Conservation (phyloP, 2,113 vertebrate species). For the Neolamprologus ventralis region DNA sequence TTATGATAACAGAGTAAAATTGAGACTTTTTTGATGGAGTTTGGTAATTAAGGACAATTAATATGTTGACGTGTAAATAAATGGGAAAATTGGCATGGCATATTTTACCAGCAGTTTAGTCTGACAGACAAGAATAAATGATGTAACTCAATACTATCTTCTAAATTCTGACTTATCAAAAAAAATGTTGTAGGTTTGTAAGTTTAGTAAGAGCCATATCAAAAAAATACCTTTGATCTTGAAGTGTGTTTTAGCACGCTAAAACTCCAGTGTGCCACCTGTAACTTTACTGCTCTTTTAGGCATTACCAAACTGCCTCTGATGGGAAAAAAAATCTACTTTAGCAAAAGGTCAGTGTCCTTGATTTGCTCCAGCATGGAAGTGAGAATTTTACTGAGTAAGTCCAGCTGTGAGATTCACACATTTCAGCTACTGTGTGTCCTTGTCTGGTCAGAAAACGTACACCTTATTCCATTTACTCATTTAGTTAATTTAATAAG, state of each 20-base stretch:
- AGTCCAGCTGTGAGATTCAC: constrained; percentile 2
- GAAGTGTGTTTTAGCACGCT: neutral
- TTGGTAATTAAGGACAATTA: neutral
- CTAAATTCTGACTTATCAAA: neutral
- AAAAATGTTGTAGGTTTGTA: neutral
- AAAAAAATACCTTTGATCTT: neutral
- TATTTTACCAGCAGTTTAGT: neutral
- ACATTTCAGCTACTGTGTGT: neutral
- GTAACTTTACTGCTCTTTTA: neutral
- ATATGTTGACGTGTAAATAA: neutral
- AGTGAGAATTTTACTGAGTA: neutral
- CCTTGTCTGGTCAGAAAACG: neutral
- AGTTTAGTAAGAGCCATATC: neutral
- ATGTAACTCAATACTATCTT: neutral
- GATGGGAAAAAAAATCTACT: neutral
- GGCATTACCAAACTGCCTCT: neutral
- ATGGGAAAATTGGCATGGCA: neutral
- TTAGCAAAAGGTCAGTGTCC: neutral
- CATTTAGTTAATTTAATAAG: constrained; percentile 7
- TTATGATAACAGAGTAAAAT: neutral
- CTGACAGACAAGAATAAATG: neutral
- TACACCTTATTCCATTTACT: constrained; percentile 15
- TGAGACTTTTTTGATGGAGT: neutral
- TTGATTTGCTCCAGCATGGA: neutral
- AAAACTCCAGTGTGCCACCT: neutral